Base-by-base conservation (phyloP, 2,888 invertebrate species). In the Gymnocheta viridis region DNA sequence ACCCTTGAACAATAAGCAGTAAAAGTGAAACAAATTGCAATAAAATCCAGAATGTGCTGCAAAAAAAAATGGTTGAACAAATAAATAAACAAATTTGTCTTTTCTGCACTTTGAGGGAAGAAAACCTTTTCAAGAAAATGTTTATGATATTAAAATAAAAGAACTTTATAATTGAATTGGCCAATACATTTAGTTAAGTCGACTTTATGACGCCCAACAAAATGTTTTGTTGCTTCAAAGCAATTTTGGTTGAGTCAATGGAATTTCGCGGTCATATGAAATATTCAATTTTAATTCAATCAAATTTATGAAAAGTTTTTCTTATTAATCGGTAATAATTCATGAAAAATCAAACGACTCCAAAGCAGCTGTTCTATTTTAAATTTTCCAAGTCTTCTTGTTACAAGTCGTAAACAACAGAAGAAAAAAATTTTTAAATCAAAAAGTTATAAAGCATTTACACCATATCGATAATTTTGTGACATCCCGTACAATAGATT, bases 21-120 rank as follows among this genome's bases (percentile, higher is more conserved):
- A 24, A 41, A 44, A 66, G 58, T 22, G 49, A 49, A 77, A 67
- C 29, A 69, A 74, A 77, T 72, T 78, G 73, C 78, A 60, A 78
- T 82, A 82, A 82, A 82, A 79, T 51, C 69, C 78, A 82, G 35
- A 67, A 69, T 82, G 82, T 60, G 70, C 58, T 22, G 29, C 35
- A 24, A 60, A 78, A 62, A 58, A 47, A n/a, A n/a, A n/a, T n/a
- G n/a, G 14, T 51, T 27, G 24, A 24, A 44, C 2, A 32, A 29
- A 76, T 29, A 70, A 47, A 49, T n/a, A 47, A 69, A 49, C 60
- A 56, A 27, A 78, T 82, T 82, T 78, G 67, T 73, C 69, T 73
- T 56, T 56, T 69, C 74, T 69, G 6, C 77, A 62, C 47, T 49
- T 66, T 74, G 29, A 73, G 22, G 35, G 41, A 73, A 19, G 51